Evolutionary conservation across 2,797 vertebrate genomes (phyloP), one percentile per base, ranked within the genome.

Genomic region (Hippopotamyrus pictus): DNA sequence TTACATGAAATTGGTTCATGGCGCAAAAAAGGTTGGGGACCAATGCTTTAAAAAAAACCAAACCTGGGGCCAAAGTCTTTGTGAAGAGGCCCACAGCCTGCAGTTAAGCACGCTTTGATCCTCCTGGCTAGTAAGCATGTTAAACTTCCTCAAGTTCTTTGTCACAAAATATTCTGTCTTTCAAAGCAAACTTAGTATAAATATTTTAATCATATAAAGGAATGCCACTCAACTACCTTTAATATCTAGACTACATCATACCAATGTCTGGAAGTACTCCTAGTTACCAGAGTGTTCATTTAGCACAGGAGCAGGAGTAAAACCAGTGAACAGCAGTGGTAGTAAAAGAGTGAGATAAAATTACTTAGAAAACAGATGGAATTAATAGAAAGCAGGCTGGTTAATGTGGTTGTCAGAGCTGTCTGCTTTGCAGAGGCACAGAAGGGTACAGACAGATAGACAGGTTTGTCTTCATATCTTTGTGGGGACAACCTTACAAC

Each of bases 191-290:
- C 73, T 19, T 37, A 7, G 41, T 2, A 44, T 79, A 79, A 79
- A 79, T 41, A 44, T 44, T 79, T 79, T 79, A 79, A 65, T 65
- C 9, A 65, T 29, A 65, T 3, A 46, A 44, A 84, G 54, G 89
- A 88, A 54, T 37, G 87, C 1, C 12, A 89, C 62, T 50, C 91
- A 69, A 92, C 14, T 79, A 19, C 19, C 19, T 44, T 83, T 83
- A 22, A 83, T n/a, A 48, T 83, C 79, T 83, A n/a, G 79, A 8
- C n/a, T 17, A 83, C n/a, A 48, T 48, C 79, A 44, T 48, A n/a
- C 41, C 44, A 11, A 46, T 3, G 7, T 44, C 37, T 83, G 17
- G 41, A 82, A 46, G 41, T 33, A 79, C 14, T 37, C 41, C 12
- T 12, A 79, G 73, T 62, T 25, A 62, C n/a, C 59, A 62, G 22